These are phyloP conservation scores for Hippoglossus stenolepis DNA, from an alignment of 2,113 vertebrate species.

Conservation along the genomic window DNA sequence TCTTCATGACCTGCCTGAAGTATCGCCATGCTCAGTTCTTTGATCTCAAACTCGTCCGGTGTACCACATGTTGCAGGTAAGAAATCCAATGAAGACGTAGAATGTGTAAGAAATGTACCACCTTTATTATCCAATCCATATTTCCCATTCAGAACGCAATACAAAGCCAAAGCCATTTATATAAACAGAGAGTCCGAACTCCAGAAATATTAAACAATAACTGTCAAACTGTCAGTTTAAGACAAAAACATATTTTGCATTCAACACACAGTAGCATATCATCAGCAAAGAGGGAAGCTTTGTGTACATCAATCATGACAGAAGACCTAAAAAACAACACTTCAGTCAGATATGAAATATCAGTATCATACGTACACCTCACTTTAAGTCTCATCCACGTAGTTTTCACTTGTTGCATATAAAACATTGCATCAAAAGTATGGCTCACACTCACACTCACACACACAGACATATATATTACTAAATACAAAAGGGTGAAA, in stretches of 20 bases:
- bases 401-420: slow-evolving; percentile 44
- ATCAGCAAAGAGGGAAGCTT: slow-evolving; percentile 29
- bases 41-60: too few relatives aligned
- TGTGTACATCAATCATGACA: slow-evolving; percentile 39
- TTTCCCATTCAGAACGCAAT: slow-evolving; percentile 63
- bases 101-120: slow-evolving; percentile 77
- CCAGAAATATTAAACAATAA: slow-evolving; percentile 56
- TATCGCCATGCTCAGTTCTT: too few relatives aligned
- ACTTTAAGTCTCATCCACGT: slow-evolving; percentile 10
- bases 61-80: background rate
- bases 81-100: background rate
- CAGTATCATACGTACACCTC: slow-evolving; percentile 43
- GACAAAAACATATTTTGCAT: slow-evolving; percentile 47
- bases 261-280: slow-evolving; percentile 62
- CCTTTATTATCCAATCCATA: slow-evolving; percentile 80
- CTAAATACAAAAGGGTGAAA: slow-evolving; percentile 42
- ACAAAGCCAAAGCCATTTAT: slow-evolving; percentile 67
- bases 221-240: slow-evolving; percentile 67
- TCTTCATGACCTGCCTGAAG: too few relatives aligned
- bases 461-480: slow-evolving; percentile 30
- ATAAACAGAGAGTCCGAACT: slow-evolving; percentile 59
- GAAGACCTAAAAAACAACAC: slow-evolving; percentile 29
- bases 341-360: slow-evolving; percentile 46
- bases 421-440: slow-evolving; percentile 48
- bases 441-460: slow-evolving; percentile 7